A percentile compares a stretch with the other conserved stretches of the same genome.
Evolutionary conservation across 1,140 invertebrate species (phyloP).

Genomic region (Heliconius nattereri): DNA sequence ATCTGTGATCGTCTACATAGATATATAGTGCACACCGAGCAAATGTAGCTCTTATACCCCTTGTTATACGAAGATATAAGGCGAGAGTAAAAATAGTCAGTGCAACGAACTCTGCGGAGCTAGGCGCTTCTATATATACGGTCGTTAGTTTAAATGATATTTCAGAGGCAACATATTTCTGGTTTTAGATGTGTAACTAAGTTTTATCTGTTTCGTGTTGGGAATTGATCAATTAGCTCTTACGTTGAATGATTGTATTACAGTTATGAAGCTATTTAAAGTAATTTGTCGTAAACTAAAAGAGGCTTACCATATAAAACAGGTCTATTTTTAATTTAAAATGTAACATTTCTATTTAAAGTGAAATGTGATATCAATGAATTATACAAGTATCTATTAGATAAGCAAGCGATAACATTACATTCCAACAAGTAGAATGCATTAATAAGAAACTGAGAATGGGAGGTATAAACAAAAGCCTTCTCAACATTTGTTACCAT

Average conservation of each 20-base stretch:
- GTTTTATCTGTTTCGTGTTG: not conserved
- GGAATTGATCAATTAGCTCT: not conserved
- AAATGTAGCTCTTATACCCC: slow-evolving; percentile 55
- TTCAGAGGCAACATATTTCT: slow-evolving; percentile 17
- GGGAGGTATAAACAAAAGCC: slow-evolving; percentile 35
- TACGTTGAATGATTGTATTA: not conserved
- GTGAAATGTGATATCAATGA: not conserved
- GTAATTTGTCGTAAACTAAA: not conserved
- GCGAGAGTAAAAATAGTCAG: slow-evolving; percentile 58
- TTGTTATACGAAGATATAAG: slow-evolving; percentile 45
- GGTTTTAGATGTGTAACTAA: slow-evolving; percentile 7
- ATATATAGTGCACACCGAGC: slow-evolving; percentile 55
- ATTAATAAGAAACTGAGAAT: slow-evolving; percentile 30
- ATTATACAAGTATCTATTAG: slow-evolving; percentile 11
- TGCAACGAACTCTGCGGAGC: slow-evolving; percentile 63
- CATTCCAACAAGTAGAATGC: slow-evolving; percentile 14
- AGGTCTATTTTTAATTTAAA: not conserved
- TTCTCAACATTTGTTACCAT: slow-evolving; percentile 31
- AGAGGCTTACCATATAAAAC: not conserved
- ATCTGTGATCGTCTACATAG: slow-evolving; percentile 76
- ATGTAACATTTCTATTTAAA: not conserved
- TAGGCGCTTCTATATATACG: slow-evolving; percentile 55
- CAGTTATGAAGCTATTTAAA: not conserved
- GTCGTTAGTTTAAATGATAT: slow-evolving; percentile 17
- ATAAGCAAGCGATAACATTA: not conserved